Evolutionary conservation across 2,797 vertebrate species (phyloP), one percentile per base, ranked within the genome.

Genomic region (Paramormyrops hopkinsi): DNA sequence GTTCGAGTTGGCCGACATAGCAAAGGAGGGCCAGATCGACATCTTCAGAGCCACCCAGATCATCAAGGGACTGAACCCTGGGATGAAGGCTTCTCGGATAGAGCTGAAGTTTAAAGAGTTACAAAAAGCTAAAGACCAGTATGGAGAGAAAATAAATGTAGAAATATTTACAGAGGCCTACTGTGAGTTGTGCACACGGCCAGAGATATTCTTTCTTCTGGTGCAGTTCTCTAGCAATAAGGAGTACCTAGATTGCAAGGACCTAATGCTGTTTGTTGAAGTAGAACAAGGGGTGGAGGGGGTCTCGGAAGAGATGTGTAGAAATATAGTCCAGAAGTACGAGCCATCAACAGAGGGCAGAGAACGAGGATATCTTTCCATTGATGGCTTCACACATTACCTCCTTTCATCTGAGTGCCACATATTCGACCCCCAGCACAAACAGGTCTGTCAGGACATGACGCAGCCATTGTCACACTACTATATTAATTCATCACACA

Each of bases 171-270:
- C 97, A 59, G 97, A 98, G 90, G 97, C 93, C 0, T 98, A 98
- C 89, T 98, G 97, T 3, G 97, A 98, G 93, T 95, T 98, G 88
- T 98, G 97, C 92, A 98, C 98, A n/a, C 94, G 97, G 33, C 96
- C 98, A 0, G 98, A 98, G 92, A 97, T 98, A 88, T 98, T 97
- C 91, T 98, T 98, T 91, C 93, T 98, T 76, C 92, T 98, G 91
- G 96, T 98, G 90, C 98, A 98, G 93, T 98, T 98, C 93, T 98
- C 98, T 90, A 98, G 97, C 94, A 97, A 98, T 95, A 98, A 98
- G 93, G 98, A 98, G 90, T 98, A 97, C 92, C 95, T 98, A 92
- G 97, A 97, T 91, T 96, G 96, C 90, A 98, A 97, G 93, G 98
- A 98, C 94, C 94, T 98, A 91, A 96, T 97, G 95, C 94, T 97